These are phyloP conservation scores for Luehdorfia chinensis DNA, from an alignment of 1,140 invertebrate genomes.

Conservation along the genomic window DNA sequence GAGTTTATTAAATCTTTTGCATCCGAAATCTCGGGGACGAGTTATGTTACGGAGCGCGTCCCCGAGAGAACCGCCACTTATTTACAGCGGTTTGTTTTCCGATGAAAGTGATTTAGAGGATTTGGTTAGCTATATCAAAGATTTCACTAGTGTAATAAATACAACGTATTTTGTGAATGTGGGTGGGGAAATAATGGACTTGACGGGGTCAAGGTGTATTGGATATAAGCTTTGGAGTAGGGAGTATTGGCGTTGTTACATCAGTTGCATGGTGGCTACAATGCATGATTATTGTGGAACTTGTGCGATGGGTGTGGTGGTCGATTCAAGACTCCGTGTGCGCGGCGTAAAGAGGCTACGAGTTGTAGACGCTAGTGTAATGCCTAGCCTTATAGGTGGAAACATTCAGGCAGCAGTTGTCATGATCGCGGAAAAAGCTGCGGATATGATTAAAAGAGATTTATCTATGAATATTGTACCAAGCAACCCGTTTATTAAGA, in stretches of 20 bases:
- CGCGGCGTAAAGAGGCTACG: conserved; percentile 7
- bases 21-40: conserved; percentile 17
- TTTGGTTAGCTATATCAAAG: conserved; percentile 1
- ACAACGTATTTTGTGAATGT: conserved; percentile 3
- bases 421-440: conserved; percentile 12
- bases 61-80: conserved; percentile 11
- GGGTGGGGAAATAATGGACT: not conserved
- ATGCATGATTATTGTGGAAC: conserved; percentile 9
- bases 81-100: conserved; percentile 13
- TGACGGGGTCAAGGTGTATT: conserved; percentile 1
- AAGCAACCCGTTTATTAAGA: conserved; percentile 2
- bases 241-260: conserved; percentile 7
- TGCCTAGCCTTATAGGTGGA: not conserved
- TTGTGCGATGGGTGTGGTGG: not conserved
- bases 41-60: conserved; percentile 15
- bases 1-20: conserved; percentile 4
- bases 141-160: conserved; percentile 1
- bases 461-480: conserved; percentile 3
- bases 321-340: conserved; percentile 7
- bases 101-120: conserved; percentile 12
- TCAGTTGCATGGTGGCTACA: not conserved
- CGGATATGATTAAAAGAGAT: conserved; percentile 28
- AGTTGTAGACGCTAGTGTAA: conserved; percentile 6
- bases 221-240: not conserved
- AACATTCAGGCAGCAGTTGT: conserved; percentile 4